Evolutionary conservation across 2,888 invertebrate species (phyloP), one percentile per base, ranked within the genome.

Genomic region (Germaria angustata): DNA sequence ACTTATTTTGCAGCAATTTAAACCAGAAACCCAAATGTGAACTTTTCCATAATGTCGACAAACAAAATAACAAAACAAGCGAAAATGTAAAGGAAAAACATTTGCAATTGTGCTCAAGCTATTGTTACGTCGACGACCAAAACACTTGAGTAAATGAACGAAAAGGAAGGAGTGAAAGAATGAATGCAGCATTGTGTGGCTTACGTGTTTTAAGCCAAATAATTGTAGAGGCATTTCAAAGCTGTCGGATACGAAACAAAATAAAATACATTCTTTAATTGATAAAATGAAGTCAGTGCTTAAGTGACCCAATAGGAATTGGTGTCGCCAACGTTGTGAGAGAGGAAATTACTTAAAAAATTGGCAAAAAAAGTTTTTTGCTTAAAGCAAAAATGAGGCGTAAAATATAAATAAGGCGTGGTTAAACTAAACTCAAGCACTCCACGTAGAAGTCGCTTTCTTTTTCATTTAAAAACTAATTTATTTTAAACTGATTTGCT

Each of bases 121-220:
- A 71, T 71, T 71, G 36, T 36, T 71, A 11, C 13, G 41, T 53
- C 34, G 44, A 55, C 17, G 65, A 46, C 34, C 24, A 65, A 55
- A 36, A 46, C 44, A 73, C 63, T 53, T 63, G 32, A 63, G 34
- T 22, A 11, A 53, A 65, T 55, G 17, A 49, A 53, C 4, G 15
- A 71, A 44, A 36, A 39, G 0, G 20, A 32, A 32, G 6, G 17
- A 17, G 15, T 32, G 22, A 22, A 55, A n/a, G 8, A 44, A 69
- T 13, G 13, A 20, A 36, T 49, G 9, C 46, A 65, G 34, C 9
- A 55, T 34, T 55, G 34, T 63, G 34, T 36, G 65, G 44, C 46
- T 65, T 36, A 55, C 75, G 53, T 66, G 39, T 61, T 76, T 68
- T 41, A 51, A 76, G 17, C 17, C 22, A 55, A 75, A 41, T 44